phyloP scores from a whole-genome alignment of 37 sponge, comb jelly and placozoan genomes.

The Dysidea cf. avara region DNA sequence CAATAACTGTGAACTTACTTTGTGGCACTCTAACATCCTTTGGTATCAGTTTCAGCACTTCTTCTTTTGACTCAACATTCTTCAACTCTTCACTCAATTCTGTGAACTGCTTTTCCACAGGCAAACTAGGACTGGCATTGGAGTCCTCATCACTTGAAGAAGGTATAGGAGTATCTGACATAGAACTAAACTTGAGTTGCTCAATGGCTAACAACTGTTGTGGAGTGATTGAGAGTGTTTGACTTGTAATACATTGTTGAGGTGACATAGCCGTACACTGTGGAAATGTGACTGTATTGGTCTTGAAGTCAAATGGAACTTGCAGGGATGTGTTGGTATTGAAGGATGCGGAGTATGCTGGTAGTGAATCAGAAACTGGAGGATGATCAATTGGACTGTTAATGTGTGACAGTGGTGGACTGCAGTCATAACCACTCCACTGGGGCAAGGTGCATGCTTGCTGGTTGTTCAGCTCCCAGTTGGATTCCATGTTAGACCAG shows the following conservation, averaged over 20 bases:
- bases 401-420: too few relatives aligned
- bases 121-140: not conserved
- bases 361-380: too few relatives aligned
- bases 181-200: not conserved
- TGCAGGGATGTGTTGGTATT: too few relatives aligned
- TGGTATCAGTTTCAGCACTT: conserved; percentile 27
- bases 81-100: not conserved
- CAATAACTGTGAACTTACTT: too few relatives aligned
- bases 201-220: not conserved
- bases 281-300: not conserved
- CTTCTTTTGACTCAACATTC: conserved; percentile 7
- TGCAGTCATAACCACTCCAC: too few relatives aligned
- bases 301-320: not conserved
- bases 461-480: too few relatives aligned
- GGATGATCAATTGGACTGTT: too few relatives aligned
- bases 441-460: too few relatives aligned
- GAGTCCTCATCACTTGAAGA: conserved; percentile 22
- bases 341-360: too few relatives aligned
- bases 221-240: not conserved
- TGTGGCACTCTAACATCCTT: conserved; percentile 58
- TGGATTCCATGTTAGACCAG: too few relatives aligned
- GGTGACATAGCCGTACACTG: not conserved
- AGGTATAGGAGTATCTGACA: conserved; percentile 27
- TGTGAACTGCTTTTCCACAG: too few relatives aligned
- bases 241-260: not conserved